These are phyloP conservation scores for Sibirionetta formosa DNA, from an alignment of 2,797 vertebrate genomes.

Conservation along the genomic window DNA sequence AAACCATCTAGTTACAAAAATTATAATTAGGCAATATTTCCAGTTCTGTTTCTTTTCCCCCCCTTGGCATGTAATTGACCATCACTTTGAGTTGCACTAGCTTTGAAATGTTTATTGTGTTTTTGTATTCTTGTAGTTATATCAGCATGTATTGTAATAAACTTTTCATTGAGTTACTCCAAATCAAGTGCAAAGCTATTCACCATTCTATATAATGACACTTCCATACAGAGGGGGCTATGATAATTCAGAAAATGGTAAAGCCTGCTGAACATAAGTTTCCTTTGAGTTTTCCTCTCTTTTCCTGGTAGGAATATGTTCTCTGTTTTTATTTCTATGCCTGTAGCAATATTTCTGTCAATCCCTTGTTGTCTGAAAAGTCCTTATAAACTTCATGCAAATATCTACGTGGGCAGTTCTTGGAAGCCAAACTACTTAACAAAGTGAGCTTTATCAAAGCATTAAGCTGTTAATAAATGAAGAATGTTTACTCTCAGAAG, in stretches of 20 bases:
- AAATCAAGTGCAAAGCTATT: neutral
- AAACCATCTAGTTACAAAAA: neutral
- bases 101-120: neutral
- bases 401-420: conserved; percentile 36
- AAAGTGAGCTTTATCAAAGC: conserved; percentile 77
- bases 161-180: neutral
- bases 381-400: conserved; percentile 48
- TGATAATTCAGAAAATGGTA: conserved; percentile 32
- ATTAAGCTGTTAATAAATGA: conserved; percentile 75
- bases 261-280: conserved; percentile 21
- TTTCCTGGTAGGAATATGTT: neutral
- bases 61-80: accelerated
- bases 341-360: conserved; percentile 38
- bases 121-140: neutral
- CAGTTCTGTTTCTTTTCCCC: neutral
- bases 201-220: neutral
- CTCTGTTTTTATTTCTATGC: conserved; percentile 36
- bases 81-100: accelerated
- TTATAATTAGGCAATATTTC: neutral
- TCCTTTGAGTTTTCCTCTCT: conserved; percentile 37
- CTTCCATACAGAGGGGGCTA: neutral
- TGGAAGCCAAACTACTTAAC: conserved; percentile 60
- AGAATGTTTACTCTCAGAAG: conserved; percentile 71
- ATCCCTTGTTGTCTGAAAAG: neutral
- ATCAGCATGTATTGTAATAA: accelerated